phyloP scores from a whole-genome alignment of 2,113 vertebrate genomes.

The Gallinago media region DNA sequence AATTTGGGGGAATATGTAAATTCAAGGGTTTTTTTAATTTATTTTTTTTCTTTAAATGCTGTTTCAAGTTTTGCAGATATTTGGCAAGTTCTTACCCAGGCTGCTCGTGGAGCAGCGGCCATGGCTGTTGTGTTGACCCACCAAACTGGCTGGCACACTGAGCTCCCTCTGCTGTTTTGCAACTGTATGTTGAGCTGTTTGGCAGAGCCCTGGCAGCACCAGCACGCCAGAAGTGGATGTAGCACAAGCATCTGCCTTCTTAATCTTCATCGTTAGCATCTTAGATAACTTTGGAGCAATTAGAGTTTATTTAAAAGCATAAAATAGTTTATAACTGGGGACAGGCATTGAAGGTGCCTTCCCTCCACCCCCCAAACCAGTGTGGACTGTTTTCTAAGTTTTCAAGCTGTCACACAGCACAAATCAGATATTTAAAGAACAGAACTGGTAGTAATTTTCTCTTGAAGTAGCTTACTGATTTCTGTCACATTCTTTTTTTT shows the following conservation, averaged over 20 bases:
- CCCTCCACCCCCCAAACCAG: no score
- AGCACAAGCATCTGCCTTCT: neutral
- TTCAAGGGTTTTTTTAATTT: neutral
- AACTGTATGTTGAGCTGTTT: neutral
- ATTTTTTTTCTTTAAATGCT: neutral
- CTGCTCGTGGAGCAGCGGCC: neutral
- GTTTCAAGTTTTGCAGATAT: neutral
- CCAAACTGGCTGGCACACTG: neutral
- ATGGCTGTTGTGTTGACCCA: accelerated
- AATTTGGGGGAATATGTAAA: accelerated
- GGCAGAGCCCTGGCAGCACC: neutral
- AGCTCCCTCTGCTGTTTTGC: neutral
- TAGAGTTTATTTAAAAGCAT: neutral
- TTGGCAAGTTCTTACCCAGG: neutral
- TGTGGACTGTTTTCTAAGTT: neutral
- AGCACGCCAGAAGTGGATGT: neutral
- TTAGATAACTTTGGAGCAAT: neutral
- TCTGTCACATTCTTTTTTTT: neutral
- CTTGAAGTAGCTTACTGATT: neutral
- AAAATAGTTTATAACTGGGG: neutral
- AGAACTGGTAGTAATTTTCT: neutral
- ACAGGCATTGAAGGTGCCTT: neutral
- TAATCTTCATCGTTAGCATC: neutral
- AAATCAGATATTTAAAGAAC: neutral
- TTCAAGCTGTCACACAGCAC: neutral